Evolutionary conservation across 1,140 invertebrate species (phyloP).

Genomic region (Drosophila miranda): DNA sequence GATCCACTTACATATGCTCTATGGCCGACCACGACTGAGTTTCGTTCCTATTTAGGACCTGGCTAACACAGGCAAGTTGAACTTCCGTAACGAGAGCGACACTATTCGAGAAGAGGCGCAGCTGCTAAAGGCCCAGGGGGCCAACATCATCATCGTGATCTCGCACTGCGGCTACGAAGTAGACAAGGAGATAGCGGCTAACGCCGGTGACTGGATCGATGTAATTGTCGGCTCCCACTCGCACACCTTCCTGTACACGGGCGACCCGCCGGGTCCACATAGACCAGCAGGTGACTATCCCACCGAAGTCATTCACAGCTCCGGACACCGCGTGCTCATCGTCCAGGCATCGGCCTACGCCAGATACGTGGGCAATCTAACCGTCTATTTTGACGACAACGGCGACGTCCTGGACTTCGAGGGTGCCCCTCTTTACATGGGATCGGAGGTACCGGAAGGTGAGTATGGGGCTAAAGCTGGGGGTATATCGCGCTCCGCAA

Average conservation of each 20-base stretch:
- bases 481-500: not conserved
- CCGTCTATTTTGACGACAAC: constrained; percentile 88
- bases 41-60: constrained; percentile 82
- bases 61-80: constrained; percentile 85
- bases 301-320: constrained; percentile 85
- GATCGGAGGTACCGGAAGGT: constrained; percentile 86
- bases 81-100: constrained; percentile 87
- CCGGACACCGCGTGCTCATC: constrained; percentile 85
- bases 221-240: constrained; percentile 95
- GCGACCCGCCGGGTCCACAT: constrained; percentile 84
- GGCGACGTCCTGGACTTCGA: constrained; percentile 87
- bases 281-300: constrained; percentile 86
- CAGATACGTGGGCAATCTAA: constrained; percentile 89
- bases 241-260: constrained; percentile 89
- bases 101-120: constrained; percentile 86
- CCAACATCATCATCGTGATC: constrained; percentile 90
- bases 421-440: constrained; percentile 90
- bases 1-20: not conserved
- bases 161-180: constrained; percentile 90
- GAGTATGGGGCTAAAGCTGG: constrained; percentile 30
- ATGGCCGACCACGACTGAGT: no score
- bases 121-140: constrained; percentile 84
- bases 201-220: constrained; percentile 86
- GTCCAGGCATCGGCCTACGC: constrained; percentile 88
- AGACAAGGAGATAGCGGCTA: constrained; percentile 87